Evolutionary conservation across 2,113 vertebrate species (phyloP), one percentile per base, ranked within the genome.

Genomic region (Tragelaphus buxtoni): DNA sequence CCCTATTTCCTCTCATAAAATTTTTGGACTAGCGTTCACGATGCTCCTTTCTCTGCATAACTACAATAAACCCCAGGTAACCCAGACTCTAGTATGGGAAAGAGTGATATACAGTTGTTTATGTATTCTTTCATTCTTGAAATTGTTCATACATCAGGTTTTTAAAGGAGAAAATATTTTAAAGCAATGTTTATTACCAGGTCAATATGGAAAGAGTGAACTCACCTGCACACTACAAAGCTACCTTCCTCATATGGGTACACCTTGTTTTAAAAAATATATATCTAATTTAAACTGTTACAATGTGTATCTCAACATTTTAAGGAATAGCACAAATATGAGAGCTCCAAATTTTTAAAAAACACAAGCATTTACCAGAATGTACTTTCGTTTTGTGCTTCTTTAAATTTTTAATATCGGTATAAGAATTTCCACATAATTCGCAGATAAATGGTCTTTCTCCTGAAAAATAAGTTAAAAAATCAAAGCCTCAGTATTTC

Each of bases 311-410:
- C 18, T 89, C 16, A 87, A 17, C 24, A 88, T 42, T 87, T 84
- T 77, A 80, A 56, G 35, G 30, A 56, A 45, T 0, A 77, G 35
- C 9, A 77, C n/a, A 45, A 89, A 80, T 5, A 80, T 84, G 30
- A 97, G 18, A 28, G 11, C 14, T 51, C 22, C 5, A 86, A 85
- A 63, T 32, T 89, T 88, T 76, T 13, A 63, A 88, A 53, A 86
- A 92, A 84, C 10, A 94, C 0, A 51, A 82, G 30, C 97, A 98
- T 98, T 99, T 98, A 98, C 99, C 99, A 35, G 99, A 99, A 96
- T 99, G 99, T 95, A 99, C 99, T 97, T 99, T 99, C 0, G 99
- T 99, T 98, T 99, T 99, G 98, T 99, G 99, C 97, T 99, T 99
- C 98, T 99, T 99, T 98, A 99, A 99, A 89, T 99, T 99, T 98